Conservation (phyloP, 1,140 invertebrate species). For the Octopus bimaculoides region DNA sequence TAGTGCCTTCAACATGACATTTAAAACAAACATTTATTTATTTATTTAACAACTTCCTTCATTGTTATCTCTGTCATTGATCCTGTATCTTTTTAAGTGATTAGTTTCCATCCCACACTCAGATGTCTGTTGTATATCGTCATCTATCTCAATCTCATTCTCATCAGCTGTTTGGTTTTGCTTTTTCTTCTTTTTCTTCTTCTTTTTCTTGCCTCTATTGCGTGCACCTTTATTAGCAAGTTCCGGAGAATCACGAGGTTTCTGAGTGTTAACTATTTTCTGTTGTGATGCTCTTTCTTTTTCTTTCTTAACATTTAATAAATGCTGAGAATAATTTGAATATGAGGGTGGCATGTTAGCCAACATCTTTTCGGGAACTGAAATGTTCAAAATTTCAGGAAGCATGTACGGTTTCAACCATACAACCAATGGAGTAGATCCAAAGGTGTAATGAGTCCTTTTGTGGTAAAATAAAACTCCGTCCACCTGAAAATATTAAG, state of each 20-base stretch:
- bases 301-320: slow-evolving; percentile 33
- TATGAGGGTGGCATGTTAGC: slow-evolving; percentile 41
- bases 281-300: slow-evolving; percentile 18
- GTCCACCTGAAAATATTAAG: slow-evolving; percentile 45
- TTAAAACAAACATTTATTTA: too few species aligned
- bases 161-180: neutral
- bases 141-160: neutral
- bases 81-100: too few species aligned
- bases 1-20: too few species aligned
- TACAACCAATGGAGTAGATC: slow-evolving; percentile 78
- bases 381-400: slow-evolving; percentile 70
- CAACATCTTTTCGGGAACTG: slow-evolving; percentile 55
- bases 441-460: slow-evolving; percentile 71
- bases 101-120: too few species aligned
- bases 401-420: slow-evolving; percentile 89
- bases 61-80: too few species aligned
- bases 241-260: neutral
- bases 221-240: neutral
- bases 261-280: slow-evolving; percentile 5
- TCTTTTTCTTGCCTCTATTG: neutral
- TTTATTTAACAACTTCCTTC: too few species aligned
- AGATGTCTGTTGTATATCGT: neutral
- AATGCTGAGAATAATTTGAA: slow-evolving; percentile 41
- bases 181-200: neutral
- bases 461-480: slow-evolving; percentile 56